Evolutionary conservation across 2,113 vertebrate species (phyloP).

Genomic region (Pseudolaguvia tuberculata): DNA sequence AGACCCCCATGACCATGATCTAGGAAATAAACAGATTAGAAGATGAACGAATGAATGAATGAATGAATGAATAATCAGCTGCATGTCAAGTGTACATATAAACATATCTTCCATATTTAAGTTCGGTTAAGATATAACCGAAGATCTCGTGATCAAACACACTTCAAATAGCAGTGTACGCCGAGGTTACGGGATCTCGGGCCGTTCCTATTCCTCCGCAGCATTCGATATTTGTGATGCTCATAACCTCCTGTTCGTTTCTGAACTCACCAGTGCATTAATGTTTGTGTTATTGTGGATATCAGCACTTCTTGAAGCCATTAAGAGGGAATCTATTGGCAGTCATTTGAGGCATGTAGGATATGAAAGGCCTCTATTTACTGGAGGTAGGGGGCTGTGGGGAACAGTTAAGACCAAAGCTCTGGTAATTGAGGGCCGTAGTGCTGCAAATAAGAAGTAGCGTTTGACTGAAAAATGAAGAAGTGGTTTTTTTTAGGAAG

Average conservation of each 20-base stretch:
- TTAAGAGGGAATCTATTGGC: constrained; percentile 59
- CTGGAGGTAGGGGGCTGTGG: constrained; percentile 33
- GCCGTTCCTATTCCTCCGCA: constrained; percentile 21
- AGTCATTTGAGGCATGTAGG: constrained; percentile 42
- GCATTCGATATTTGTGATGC: constrained; percentile 47
- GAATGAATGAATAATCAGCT: constrained; percentile 2
- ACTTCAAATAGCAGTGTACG: constrained; percentile 32
- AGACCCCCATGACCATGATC: too few relatives aligned
- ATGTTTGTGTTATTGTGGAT: constrained; percentile 62
- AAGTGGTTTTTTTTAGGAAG: not conserved
- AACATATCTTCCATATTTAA: not conserved
- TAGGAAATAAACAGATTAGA: too few relatives aligned
- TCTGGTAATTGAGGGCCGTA: constrained; percentile 21
- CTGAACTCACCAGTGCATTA: constrained; percentile 60
- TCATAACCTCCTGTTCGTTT: constrained; percentile 56
- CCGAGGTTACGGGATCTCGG: constrained; percentile 46
- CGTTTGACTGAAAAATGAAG: constrained; percentile 5
- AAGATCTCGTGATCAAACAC: constrained; percentile 8
- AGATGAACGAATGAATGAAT: too few relatives aligned
- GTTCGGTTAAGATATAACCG: constrained; percentile 4
- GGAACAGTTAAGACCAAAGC: constrained; percentile 30
- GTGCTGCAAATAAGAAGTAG: not conserved
- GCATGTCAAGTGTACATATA: not conserved
- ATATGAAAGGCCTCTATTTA: constrained; percentile 42
- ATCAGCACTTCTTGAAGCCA: constrained; percentile 68